Percentiles rank a stretch among this genome's conserved stretches.
Evolutionary conservation across 1,140 invertebrate species (phyloP).

Genomic region (Lepidurus couesii): DNA sequence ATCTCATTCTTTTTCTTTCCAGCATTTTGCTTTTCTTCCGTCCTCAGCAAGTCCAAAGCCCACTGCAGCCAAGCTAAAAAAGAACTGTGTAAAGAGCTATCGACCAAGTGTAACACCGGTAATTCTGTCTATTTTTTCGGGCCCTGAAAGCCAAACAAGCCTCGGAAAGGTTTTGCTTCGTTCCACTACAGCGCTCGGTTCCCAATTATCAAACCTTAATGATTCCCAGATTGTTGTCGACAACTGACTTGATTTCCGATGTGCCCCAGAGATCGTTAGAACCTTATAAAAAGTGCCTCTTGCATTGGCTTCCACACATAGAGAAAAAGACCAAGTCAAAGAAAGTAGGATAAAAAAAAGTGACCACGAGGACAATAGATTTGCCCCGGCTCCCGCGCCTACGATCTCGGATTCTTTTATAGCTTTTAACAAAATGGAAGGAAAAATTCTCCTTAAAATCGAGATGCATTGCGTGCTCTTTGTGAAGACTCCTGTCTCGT

Average conservation of each 20-base stretch:
- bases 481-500: neutral
- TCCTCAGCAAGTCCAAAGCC: neutral
- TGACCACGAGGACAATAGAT: constrained; percentile 1
- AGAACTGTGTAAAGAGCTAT: constrained; percentile 15
- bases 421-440: neutral
- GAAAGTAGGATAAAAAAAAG: neutral
- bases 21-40: neutral
- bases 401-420: neutral
- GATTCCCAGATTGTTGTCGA: constrained; percentile 14
- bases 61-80: neutral
- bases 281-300: neutral
- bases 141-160: neutral
- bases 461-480: neutral
- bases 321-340: neutral
- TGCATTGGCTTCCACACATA: neutral
- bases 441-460: neutral
- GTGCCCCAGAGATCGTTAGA: constrained; percentile 2
- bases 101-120: constrained; percentile 20
- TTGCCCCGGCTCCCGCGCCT: neutral
- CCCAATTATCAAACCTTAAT: constrained; percentile 19
- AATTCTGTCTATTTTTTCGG: neutral
- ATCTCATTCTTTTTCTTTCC: neutral
- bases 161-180: constrained; percentile 5
- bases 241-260: constrained; percentile 22
- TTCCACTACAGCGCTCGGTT: neutral